Evolutionary conservation across 1,140 invertebrate genomes (phyloP).

Genomic region (Trypoxylus dichotomus): DNA sequence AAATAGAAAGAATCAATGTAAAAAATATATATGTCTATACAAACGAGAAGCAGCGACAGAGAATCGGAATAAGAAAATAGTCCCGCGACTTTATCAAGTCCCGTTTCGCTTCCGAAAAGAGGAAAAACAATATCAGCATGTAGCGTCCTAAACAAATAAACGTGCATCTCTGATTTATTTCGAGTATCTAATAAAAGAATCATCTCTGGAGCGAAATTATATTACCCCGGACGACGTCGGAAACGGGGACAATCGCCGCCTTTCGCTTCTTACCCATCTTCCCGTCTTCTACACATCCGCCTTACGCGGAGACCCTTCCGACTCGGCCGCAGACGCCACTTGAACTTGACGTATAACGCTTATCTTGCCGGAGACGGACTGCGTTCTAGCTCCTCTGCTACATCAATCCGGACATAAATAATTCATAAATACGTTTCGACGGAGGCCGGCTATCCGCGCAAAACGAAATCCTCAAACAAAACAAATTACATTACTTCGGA

Average conservation of each 20-base stretch:
- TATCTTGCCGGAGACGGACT: too few relatives aligned
- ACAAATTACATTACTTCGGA: slow-evolving; percentile 24
- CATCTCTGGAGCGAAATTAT: neutral
- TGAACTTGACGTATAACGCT: neutral
- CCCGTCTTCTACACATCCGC: neutral
- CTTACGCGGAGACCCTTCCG: neutral
- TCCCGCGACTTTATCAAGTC: neutral
- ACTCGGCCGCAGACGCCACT: neutral
- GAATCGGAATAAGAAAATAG: neutral
- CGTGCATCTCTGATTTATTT: slow-evolving; percentile 19
- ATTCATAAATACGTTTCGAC: slow-evolving; percentile 24
- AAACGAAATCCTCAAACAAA: slow-evolving; percentile 20
- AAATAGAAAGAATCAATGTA: neutral
- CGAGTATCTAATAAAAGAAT: slow-evolving; percentile 24
- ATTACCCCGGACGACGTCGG: neutral
- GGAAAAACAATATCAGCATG: slow-evolving; percentile 10
- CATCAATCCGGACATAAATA: slow-evolving; percentile 16
- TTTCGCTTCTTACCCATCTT: neutral
- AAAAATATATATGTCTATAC: neutral
- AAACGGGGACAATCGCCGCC: slow-evolving; percentile 11
- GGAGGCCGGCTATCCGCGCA: neutral
- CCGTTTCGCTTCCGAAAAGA: neutral
- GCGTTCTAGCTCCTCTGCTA: neutral
- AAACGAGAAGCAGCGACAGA: neutral
- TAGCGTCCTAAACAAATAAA: slow-evolving; percentile 17